Evolutionary conservation across 2,113 vertebrate species (phyloP).

Genomic region (Trematomus loennbergii): DNA sequence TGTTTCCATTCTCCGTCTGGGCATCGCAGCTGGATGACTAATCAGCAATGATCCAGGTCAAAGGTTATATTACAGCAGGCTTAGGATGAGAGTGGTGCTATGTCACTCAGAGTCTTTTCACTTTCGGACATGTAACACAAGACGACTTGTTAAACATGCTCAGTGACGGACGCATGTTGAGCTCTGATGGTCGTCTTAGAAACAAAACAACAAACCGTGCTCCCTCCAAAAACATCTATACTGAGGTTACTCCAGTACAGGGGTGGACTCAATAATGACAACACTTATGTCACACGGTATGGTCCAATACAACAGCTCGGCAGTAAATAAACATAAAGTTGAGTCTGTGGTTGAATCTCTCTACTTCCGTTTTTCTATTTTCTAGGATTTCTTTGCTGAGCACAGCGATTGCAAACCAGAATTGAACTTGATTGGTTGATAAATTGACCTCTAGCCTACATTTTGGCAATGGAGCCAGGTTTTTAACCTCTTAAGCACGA

Average conservation of each 20-base stretch:
- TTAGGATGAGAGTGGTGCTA: conserved; percentile 12
- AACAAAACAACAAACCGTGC: conserved; percentile 40
- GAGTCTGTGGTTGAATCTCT: not conserved
- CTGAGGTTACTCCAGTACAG: not conserved
- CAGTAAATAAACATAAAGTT: not conserved
- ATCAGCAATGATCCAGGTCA: conserved; percentile 41
- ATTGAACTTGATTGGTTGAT: not conserved
- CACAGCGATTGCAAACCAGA: not conserved
- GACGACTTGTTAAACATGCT: conserved; percentile 1
- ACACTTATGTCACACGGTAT: not conserved
- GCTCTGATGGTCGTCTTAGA: conserved; percentile 13
- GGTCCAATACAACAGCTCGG: not conserved
- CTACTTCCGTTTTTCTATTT: no score
- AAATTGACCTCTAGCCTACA: not conserved
- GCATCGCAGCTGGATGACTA: not conserved
- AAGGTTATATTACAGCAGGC: conserved; percentile 38
- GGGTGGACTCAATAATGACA: conserved; percentile 10
- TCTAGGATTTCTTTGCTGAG: not conserved
- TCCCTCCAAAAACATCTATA: not conserved
- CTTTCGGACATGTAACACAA: conserved; percentile 31
- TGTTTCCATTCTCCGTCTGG: not conserved
- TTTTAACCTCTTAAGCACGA: no score
- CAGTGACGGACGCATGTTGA: not conserved
- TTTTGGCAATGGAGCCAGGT: not conserved
- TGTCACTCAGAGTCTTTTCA: conserved; percentile 39